Percentiles rank a stretch among this genome's conserved stretches.
phyloP scores from a whole-genome alignment of 2,797 vertebrate species.

The Merluccius polli region DNA sequence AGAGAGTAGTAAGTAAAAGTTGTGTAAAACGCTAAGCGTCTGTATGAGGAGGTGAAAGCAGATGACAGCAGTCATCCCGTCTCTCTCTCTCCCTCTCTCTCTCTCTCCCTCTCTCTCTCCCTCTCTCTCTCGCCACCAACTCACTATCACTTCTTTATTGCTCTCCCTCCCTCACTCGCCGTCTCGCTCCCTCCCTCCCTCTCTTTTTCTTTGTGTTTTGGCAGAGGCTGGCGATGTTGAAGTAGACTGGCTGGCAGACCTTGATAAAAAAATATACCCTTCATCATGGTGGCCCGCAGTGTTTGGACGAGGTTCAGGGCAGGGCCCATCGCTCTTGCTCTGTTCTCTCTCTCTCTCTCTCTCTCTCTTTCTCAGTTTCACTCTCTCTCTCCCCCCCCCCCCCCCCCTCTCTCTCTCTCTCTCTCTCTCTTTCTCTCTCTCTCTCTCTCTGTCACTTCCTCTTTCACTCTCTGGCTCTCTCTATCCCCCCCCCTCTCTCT shows the following conservation, averaged over 20 bases:
- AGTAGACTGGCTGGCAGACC: conserved; percentile 87
- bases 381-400: conserved; percentile 5
- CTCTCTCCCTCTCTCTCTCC: conserved; percentile 31
- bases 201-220: conserved; percentile 50
- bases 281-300: conserved; percentile 80
- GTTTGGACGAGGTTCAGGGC: conserved; percentile 85
- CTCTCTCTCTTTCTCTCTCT: conserved; percentile 2
- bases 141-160: neutral
- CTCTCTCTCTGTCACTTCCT: conserved; percentile 10
- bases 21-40: conserved; percentile 26
- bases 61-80: conserved; percentile 17
- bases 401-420: conserved; percentile 37
- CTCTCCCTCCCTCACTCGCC: conserved; percentile 6
- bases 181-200: conserved; percentile 27
- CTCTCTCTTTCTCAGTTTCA: conserved; percentile 9
- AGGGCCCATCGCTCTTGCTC: conserved; percentile 59
- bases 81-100: conserved; percentile 6
- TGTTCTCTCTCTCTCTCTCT: conserved; percentile 17
- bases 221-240: conserved; percentile 68
- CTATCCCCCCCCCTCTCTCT: neutral
- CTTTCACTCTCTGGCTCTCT: neutral
- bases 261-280: conserved; percentile 84
- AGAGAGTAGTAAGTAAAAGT: conserved; percentile 23
- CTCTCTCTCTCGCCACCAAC: neutral
- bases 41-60: conserved; percentile 22